phyloP scores from a whole-genome alignment of 2,888 invertebrate genomes.

The Yponomeuta malinellus region DNA sequence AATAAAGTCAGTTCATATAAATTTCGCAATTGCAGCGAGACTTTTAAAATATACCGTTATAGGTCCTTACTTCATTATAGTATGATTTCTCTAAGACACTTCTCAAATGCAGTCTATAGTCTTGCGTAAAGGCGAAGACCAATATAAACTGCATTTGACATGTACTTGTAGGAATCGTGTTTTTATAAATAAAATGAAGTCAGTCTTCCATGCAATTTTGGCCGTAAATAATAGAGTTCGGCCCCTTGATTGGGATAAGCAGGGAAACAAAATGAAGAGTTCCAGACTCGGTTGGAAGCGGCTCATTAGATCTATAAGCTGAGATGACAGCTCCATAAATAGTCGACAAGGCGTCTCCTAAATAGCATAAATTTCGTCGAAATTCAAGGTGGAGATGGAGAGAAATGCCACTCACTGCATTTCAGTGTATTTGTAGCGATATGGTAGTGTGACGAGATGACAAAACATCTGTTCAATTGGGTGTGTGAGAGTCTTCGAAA shows the following conservation, averaged over 20 bases:
- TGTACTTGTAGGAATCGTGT: too few species aligned
- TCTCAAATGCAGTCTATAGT: too few species aligned
- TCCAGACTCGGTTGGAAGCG: constrained; percentile 65
- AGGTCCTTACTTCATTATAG: too few species aligned
- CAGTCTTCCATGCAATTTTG: too few species aligned
- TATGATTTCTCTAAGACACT: too few species aligned
- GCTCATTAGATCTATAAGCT: constrained; percentile 69
- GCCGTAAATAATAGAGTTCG: too few species aligned
- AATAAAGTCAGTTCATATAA: too few species aligned
- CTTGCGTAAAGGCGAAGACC: too few species aligned
- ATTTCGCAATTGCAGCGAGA: too few species aligned
- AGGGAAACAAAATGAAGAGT: constrained; percentile 53
- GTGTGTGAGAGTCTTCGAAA: constrained; percentile 40
- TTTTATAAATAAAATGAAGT: background rate
- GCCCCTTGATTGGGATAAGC: constrained; percentile 55
- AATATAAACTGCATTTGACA: too few species aligned
- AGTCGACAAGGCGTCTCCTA: constrained; percentile 44
- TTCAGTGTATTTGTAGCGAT: constrained; percentile 36
- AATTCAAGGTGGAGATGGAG: constrained; percentile 36
- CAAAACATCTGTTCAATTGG: constrained; percentile 58
- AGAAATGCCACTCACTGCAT: constrained; percentile 28
- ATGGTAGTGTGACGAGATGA: constrained; percentile 45
- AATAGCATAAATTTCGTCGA: constrained; percentile 45
- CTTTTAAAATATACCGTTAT: too few species aligned
- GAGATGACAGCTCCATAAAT: constrained; percentile 69